Percentiles rank a stretch among this genome's conserved stretches.
Conservation (phyloP, 2,113 vertebrate genomes). For the Anarrhichthys ocellatus region DNA sequence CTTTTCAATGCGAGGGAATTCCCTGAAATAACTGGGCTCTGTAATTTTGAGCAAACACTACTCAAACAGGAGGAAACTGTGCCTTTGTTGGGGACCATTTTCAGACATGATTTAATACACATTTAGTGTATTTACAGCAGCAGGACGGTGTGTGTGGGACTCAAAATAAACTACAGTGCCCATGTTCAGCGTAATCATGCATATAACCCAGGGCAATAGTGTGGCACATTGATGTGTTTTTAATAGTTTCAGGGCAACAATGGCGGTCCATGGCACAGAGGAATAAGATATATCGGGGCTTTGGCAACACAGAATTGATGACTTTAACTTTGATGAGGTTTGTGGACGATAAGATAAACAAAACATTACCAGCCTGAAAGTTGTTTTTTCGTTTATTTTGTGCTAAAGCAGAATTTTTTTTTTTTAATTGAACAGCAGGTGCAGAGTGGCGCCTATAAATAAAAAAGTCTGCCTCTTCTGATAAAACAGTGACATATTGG, state of each 20-base stretch:
- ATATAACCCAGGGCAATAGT: background rate
- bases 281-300: background rate
- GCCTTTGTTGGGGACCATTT: constrained; percentile 2
- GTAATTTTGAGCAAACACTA: background rate
- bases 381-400: background rate
- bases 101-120: background rate
- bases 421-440: background rate
- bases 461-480: background rate
- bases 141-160: background rate
- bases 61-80: background rate
- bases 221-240: background rate
- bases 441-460: background rate
- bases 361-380: background rate
- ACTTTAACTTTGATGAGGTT: background rate
- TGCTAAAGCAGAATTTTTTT: background rate
- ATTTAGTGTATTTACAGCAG: background rate
- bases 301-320: background rate
- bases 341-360: background rate
- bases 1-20: background rate
- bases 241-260: background rate
- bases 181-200: background rate
- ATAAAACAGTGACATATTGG: background rate
- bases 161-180: background rate
- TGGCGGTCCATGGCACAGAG: background rate
- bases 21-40: background rate